Conservation (phyloP, 2,888 invertebrate species). For the Ethmia dodecea region DNA sequence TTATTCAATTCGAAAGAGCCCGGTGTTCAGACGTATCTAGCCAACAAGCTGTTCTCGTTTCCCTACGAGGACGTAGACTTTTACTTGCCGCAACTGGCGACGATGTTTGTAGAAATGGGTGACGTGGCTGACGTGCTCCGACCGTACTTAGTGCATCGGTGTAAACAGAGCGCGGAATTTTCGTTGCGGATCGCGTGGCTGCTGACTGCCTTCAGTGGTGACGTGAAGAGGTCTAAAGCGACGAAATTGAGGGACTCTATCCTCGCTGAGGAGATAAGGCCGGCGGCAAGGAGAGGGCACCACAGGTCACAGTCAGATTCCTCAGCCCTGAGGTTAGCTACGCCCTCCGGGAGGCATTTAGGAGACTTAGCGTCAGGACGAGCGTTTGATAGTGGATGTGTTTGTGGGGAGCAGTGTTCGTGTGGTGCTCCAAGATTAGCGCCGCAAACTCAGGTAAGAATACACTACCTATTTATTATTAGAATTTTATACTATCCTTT, state of each 20-base stretch:
- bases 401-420: slow-evolving; percentile 88
- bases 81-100: slow-evolving; percentile 97
- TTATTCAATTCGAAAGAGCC: slow-evolving; percentile 98
- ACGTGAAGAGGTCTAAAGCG: slow-evolving; percentile 55
- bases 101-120: slow-evolving; percentile 98
- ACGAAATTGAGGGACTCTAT: slow-evolving; percentile 63
- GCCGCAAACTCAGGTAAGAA: slow-evolving; percentile 68
- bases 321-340: slow-evolving; percentile 80
- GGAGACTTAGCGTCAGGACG: slow-evolving; percentile 96
- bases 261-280: slow-evolving; percentile 66
- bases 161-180: slow-evolving; percentile 96
- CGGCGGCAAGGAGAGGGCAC: slow-evolving; percentile 62
- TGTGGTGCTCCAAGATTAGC: slow-evolving; percentile 70
- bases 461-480: not conserved
- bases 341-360: slow-evolving; percentile 82
- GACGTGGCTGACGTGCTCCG: slow-evolving; percentile 91
- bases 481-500: too few relatives aligned
- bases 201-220: slow-evolving; percentile 94
- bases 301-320: slow-evolving; percentile 89
- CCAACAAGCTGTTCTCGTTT: slow-evolving; percentile 98
- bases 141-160: slow-evolving; percentile 76
- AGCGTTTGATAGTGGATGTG: slow-evolving; percentile 98
- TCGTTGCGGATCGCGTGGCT: slow-evolving; percentile 97
- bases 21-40: slow-evolving; percentile 97
- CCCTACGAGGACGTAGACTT: slow-evolving; percentile 95